These are phyloP conservation scores for Coccyzus lansbergi DNA, from an alignment of 2,797 vertebrate species.

Conservation along the genomic window DNA sequence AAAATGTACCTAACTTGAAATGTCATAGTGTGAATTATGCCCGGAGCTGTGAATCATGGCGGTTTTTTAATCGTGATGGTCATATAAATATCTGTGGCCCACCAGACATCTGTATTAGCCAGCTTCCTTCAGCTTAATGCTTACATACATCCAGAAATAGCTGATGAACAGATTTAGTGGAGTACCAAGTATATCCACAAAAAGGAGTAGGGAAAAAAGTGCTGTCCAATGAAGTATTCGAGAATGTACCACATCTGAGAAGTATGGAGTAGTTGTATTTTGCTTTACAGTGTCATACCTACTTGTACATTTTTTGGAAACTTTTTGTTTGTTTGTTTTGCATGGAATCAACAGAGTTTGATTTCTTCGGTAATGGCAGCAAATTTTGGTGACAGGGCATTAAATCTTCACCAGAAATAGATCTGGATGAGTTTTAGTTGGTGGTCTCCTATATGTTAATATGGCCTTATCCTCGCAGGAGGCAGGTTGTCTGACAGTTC, in stretches of 20 bases:
- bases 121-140: background rate
- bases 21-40: background rate
- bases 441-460: conserved; percentile 53
- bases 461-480: conserved; percentile 43
- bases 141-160: background rate
- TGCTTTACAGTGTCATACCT: background rate
- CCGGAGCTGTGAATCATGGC: background rate
- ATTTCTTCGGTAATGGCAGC: conserved; percentile 46
- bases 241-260: background rate
- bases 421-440: conserved; percentile 54
- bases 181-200: background rate
- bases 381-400: conserved; percentile 63
- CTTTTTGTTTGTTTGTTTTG: background rate
- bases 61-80: background rate
- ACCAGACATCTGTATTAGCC: background rate
- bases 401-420: conserved; percentile 76
- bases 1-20: background rate
- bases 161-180: background rate
- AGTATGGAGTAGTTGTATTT: background rate
- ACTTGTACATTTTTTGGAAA: background rate
- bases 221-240: conserved; percentile 6
- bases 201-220: background rate
- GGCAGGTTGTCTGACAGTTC: conserved; percentile 52
- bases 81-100: background rate
- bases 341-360: conserved; percentile 13